A percentile compares a stretch with the other conserved stretches of the same genome.
Evolutionary conservation across 2,113 vertebrate genomes (phyloP).

Genomic region (Pica pica): DNA sequence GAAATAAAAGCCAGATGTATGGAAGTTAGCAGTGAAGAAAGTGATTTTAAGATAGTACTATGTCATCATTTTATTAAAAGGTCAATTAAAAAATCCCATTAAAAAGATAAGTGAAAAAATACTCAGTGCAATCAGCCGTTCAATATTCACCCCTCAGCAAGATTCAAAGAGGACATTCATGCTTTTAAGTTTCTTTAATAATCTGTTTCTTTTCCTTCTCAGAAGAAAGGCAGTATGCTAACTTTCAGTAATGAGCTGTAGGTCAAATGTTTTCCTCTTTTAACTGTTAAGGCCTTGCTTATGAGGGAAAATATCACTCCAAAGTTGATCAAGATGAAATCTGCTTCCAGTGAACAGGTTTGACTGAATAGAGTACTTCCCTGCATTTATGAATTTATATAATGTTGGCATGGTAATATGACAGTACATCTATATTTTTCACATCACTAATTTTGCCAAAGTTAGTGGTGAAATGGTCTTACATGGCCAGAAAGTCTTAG

Average conservation of each 20-base stretch:
- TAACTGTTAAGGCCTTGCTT: neutral
- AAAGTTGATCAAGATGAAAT: neutral
- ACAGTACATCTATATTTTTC: neutral
- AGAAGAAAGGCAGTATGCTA: neutral
- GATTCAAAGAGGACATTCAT: neutral
- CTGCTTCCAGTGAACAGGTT: neutral
- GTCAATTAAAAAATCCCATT: constrained; percentile 1
- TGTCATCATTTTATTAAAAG: constrained; percentile 18
- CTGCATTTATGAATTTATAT: neutral
- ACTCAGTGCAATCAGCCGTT: neutral
- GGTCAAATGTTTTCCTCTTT: neutral
- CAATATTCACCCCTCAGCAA: neutral
- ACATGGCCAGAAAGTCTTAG: neutral
- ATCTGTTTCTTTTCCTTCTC: neutral
- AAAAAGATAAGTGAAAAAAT: constrained; percentile 19
- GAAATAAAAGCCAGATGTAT: neutral
- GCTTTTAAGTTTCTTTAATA: neutral
- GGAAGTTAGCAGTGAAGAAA: neutral
- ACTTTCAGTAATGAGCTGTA: neutral
- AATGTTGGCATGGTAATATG: neutral
- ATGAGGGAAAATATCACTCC: neutral
- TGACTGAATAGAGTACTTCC: neutral
- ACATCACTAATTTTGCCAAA: neutral
- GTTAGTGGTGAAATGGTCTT: neutral
- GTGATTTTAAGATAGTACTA: neutral